Conservation (phyloP, 1,140 invertebrate species). For the Temnothorax longispinosus region DNA sequence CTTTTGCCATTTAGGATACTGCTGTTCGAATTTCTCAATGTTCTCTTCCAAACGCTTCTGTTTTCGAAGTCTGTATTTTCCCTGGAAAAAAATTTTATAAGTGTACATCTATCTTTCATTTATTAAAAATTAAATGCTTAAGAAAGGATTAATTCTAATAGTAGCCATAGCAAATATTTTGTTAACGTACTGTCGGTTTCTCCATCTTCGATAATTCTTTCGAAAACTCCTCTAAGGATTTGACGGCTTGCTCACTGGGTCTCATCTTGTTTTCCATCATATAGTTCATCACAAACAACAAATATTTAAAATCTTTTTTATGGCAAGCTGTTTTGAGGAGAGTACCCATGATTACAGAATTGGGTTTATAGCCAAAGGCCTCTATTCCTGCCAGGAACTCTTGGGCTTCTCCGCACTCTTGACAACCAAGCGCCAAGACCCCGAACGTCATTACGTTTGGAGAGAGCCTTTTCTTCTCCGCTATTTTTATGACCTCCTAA, state of each 20-base stretch:
- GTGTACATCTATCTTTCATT: constrained; percentile 17
- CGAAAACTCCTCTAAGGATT: constrained; percentile 87
- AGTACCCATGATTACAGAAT: constrained; percentile 90
- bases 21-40: constrained; percentile 29
- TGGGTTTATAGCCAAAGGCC: constrained; percentile 88
- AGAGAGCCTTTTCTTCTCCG: constrained; percentile 84
- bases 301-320: constrained; percentile 88
- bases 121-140: neutral
- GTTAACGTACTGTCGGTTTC: constrained; percentile 84
- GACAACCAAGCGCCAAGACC: constrained; percentile 92
- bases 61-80: neutral
- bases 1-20: constrained; percentile 57
- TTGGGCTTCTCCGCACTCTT: constrained; percentile 86
- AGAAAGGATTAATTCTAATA: constrained; percentile 12
- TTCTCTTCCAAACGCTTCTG: neutral
- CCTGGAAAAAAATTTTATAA: constrained; percentile 7
- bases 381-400: constrained; percentile 90
- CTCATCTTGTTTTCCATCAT: constrained; percentile 87
- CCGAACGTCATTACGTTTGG: constrained; percentile 95
- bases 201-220: constrained; percentile 81
- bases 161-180: neutral
- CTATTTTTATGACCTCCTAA: constrained; percentile 23
- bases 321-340: constrained; percentile 88
- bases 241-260: constrained; percentile 86
- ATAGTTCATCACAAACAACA: constrained; percentile 89